A percentile compares a stretch with the other conserved stretches of the same genome.
Conservation (phyloP, 2,797 vertebrate species). For the Sphenopsis melanotis region DNA sequence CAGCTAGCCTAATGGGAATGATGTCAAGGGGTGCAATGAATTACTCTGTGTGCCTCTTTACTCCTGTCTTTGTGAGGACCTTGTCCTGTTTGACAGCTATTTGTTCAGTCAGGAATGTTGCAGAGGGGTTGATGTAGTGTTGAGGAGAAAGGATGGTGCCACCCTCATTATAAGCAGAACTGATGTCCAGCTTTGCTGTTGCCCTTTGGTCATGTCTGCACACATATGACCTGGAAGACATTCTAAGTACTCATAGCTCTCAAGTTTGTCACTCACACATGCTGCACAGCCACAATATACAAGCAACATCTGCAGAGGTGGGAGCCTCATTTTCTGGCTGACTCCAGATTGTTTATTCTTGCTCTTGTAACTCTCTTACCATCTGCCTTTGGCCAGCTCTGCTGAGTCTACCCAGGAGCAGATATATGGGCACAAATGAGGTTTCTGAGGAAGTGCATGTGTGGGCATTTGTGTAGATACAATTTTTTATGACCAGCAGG, state of each 20-base stretch:
- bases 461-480: background rate
- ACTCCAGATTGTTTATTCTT: background rate
- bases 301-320: background rate
- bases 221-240: background rate
- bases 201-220: background rate
- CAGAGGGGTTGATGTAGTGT: background rate
- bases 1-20: background rate
- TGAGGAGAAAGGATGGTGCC: background rate
- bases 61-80: background rate
- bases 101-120: background rate
- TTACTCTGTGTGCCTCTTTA: background rate
- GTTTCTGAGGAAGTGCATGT: background rate
- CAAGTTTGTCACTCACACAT: background rate
- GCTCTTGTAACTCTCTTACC: background rate
- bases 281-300: background rate
- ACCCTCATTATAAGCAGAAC: background rate
- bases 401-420: background rate
- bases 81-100: background rate
- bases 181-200: background rate
- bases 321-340: background rate
- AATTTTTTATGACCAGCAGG: background rate
- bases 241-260: background rate
- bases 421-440: background rate
- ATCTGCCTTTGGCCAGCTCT: background rate
- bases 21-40: background rate